A percentile compares a stretch with the other conserved stretches of the same genome.
These are phyloP conservation scores for Dendrolimus kikuchii DNA, from an alignment of 1,140 invertebrate genomes.

Conservation along the genomic window DNA sequence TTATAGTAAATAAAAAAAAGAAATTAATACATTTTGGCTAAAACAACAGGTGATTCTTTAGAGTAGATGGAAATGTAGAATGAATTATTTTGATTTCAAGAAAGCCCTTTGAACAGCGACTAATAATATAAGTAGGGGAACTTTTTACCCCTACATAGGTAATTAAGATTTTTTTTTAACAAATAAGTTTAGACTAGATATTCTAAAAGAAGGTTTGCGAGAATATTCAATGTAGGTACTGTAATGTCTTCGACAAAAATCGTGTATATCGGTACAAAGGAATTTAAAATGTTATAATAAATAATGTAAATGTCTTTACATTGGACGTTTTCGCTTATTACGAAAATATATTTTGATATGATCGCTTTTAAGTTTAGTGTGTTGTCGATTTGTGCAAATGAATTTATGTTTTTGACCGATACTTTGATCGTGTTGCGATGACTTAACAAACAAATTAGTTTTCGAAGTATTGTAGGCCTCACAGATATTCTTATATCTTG, in stretches of 20 bases:
- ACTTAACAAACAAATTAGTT: no score
- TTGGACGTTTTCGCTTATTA: slow-evolving; percentile 35
- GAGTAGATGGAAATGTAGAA: no score
- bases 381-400: background rate
- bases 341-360: slow-evolving; percentile 59
- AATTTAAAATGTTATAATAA: slow-evolving; percentile 37
- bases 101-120: no score
- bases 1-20: no score
- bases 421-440: no score
- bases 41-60: no score
- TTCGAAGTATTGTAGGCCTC: no score
- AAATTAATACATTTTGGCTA: no score
- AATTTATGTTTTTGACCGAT: no score
- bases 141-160: slow-evolving; percentile 40
- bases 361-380: slow-evolving; percentile 34
- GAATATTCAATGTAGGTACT: slow-evolving; percentile 40
- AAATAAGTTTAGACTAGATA: slow-evolving; percentile 45
- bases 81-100: no score
- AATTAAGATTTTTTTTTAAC: slow-evolving; percentile 41
- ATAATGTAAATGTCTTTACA: slow-evolving; percentile 35
- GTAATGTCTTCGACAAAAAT: slow-evolving; percentile 21
- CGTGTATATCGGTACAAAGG: slow-evolving; percentile 68
- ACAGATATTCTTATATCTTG: no score
- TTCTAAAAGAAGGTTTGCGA: slow-evolving; percentile 33
- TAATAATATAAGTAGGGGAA: slow-evolving; percentile 19